A percentile compares a stretch with the other conserved stretches of the same genome.
Evolutionary conservation across 1,140 invertebrate genomes (phyloP).

Genomic region (Drosophila tropicalis): DNA sequence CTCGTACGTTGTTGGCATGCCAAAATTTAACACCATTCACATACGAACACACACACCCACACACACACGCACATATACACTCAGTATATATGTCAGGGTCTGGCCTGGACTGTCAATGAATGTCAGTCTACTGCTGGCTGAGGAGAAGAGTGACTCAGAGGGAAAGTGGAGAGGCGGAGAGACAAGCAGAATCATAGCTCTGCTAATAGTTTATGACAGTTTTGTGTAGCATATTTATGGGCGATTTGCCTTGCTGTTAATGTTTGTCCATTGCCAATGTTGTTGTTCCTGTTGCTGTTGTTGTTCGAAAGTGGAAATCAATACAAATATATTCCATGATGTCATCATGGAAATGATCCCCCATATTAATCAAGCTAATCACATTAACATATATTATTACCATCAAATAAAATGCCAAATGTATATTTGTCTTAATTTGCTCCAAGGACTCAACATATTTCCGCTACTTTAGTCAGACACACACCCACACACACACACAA

Average conservation of each 20-base stretch:
- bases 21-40: slow-evolving; percentile 22
- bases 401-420: slow-evolving; percentile 32
- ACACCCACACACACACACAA: neutral
- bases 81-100: slow-evolving; percentile 4
- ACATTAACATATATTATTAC: slow-evolving; percentile 60
- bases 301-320: neutral
- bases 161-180: slow-evolving; percentile 12
- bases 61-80: neutral
- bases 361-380: slow-evolving; percentile 48
- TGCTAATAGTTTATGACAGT: slow-evolving; percentile 65
- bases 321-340: slow-evolving; percentile 2
- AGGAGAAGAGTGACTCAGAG: neutral
- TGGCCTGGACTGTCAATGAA: slow-evolving; percentile 21
- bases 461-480: slow-evolving; percentile 8
- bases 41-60: neutral
- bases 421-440: slow-evolving; percentile 59
- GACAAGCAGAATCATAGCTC: slow-evolving; percentile 21
- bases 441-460: slow-evolving; percentile 10
- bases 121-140: slow-evolving; percentile 26
- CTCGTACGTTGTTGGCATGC: slow-evolving; percentile 20
- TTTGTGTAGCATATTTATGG: slow-evolving; percentile 55
- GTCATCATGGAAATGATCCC: neutral
- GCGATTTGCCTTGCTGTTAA: slow-evolving; percentile 21
- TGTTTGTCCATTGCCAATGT: neutral
- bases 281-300: too few relatives aligned